Base-by-base conservation (phyloP, 2,888 invertebrate species). In the Drosophila picticornis region DNA sequence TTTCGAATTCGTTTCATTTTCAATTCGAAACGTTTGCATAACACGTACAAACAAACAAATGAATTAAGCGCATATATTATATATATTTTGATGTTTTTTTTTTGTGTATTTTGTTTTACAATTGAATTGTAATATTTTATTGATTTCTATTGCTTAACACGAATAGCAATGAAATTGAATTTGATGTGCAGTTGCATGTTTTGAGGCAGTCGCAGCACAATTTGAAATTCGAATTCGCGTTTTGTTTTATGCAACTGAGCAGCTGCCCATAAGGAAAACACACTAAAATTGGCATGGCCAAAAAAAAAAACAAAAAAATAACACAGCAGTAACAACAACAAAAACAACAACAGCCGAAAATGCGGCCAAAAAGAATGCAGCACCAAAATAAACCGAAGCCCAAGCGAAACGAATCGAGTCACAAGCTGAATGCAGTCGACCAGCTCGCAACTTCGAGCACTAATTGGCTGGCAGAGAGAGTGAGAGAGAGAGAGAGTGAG, bases 341-440 rank as follows among this genome's bases (percentile, higher is more conserved):
- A n/a, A 25, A 71, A 67, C 56, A 55, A 38, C 32, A 50, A 70
- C 53, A 56, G 79, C 72, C 71, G 73, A 84, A 87, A 89, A 75
- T 74, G 80, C 84, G 85, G 83, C 83, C 85, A 88, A 87, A 84
- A 80, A 77, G 77, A 84, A 87, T 75, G 84, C 84, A 87, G 87
- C 78, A 85, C 88, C 83, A 86, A 88, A 89, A 86, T 86, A 88
- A 88, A 86, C 81, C 77, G 75, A 88, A 86, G 61, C 80, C 82
- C 63, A 84, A 76, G 73, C 67, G 67, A 68, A 70, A 51, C 59
- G 46, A 79, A 82, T 53, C 76, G 79, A 81, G 71, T 72, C 73
- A 53, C 57, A 77, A 68, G 58, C 80, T 66, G 79, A 84, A 73
- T 86, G 84, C 81, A 84, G 43, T 76, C 78, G 71, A 57, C 61